Evolutionary conservation across 2,113 vertebrate species (phyloP).

Genomic region (Eretmochelys imbricata): DNA sequence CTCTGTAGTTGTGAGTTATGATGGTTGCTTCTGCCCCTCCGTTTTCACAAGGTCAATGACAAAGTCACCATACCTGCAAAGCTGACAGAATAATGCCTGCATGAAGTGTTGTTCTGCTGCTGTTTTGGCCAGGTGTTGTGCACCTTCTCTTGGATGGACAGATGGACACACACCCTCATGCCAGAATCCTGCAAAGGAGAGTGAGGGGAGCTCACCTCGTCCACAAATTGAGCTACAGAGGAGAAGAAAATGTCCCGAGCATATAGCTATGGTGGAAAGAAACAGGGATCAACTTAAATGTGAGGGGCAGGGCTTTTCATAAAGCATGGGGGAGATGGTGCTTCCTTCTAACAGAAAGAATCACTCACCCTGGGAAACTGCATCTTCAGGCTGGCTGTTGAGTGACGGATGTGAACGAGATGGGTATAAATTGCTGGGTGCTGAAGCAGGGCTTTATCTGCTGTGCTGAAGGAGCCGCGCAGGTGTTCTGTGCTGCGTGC

Average conservation of each 20-base stretch:
- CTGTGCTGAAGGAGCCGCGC: not conserved
- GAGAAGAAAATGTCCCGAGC: not conserved
- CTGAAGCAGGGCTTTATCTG: fast-evolving
- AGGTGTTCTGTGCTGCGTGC: fast-evolving
- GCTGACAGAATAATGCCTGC: not conserved
- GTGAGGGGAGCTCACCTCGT: not conserved
- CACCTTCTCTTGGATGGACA: not conserved
- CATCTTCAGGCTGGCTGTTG: not conserved
- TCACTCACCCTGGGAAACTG: not conserved
- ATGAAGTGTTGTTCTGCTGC: not conserved
- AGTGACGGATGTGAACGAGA: not conserved
- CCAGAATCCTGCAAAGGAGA: not conserved
- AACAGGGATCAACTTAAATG: not conserved
- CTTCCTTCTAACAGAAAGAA: not conserved
- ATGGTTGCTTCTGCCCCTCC: not conserved
- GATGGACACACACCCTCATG: not conserved
- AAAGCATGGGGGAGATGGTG: fast-evolving
- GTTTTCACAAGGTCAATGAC: not conserved
- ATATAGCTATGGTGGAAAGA: not conserved
- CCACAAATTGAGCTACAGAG: not conserved
- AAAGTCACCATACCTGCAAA: not conserved
- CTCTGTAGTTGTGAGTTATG: not conserved
- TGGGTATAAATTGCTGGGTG: conserved; percentile 8
- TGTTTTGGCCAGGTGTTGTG: not conserved
- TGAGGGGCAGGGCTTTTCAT: not conserved